These are phyloP conservation scores for Gadus chalcogrammus DNA, from an alignment of 2,113 vertebrate genomes.

Conservation along the genomic window DNA sequence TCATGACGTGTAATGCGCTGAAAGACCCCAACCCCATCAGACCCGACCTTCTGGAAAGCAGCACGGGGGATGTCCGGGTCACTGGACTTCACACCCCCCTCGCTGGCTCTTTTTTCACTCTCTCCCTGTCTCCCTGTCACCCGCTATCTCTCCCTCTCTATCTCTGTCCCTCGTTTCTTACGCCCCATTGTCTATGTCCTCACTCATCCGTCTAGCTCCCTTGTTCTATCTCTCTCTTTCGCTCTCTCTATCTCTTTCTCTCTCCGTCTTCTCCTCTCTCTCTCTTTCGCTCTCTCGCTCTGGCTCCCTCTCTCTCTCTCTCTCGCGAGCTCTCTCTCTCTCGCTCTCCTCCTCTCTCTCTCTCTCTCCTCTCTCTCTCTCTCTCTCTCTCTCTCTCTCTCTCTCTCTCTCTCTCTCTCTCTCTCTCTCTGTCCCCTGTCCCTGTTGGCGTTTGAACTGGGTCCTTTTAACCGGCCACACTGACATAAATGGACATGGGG, in stretches of 20 bases:
- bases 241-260: constrained; percentile 13
- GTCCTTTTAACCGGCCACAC: constrained; percentile 72
- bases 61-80: constrained; percentile 66
- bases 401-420: constrained; percentile 29
- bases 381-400: constrained; percentile 22
- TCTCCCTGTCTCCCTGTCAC: constrained; percentile 34
- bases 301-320: constrained; percentile 27
- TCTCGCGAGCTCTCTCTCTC: neutral
- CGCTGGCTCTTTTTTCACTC: neutral
- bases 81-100: constrained; percentile 57
- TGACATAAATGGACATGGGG: constrained; percentile 66
- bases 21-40: constrained; percentile 60
- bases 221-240: constrained; percentile 1
- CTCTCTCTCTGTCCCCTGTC: constrained; percentile 12
- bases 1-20: constrained; percentile 72
- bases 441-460: constrained; percentile 64
- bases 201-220: too few relatives aligned
- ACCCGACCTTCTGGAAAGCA: constrained; percentile 64
- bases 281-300: constrained; percentile 20
- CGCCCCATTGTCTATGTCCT: too few relatives aligned
- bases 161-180: constrained; percentile 13
- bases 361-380: constrained; percentile 14
- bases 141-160: constrained; percentile 22
- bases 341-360: constrained; percentile 21
- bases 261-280: constrained; percentile 13